These are phyloP conservation scores for Diuraphis noxia DNA, from an alignment of 1,140 invertebrate species.

Conservation along the genomic window DNA sequence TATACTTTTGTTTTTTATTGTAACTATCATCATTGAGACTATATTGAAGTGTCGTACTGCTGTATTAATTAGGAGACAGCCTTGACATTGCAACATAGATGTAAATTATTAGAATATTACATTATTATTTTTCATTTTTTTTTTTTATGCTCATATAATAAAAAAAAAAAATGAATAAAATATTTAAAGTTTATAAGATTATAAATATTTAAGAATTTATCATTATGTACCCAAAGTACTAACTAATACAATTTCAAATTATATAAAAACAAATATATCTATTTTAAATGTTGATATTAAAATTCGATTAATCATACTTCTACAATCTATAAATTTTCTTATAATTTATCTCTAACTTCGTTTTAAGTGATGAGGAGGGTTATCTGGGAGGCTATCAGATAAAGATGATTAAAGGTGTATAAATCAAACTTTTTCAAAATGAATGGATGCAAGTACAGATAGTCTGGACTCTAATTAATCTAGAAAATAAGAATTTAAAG, in stretches of 20 bases:
- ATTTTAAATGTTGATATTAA: background rate
- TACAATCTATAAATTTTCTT: too few species aligned
- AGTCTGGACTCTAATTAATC: too few species aligned
- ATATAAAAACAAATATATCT: background rate
- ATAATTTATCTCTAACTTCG: too few species aligned
- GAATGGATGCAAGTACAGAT: too few species aligned
- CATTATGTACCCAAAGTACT: background rate
- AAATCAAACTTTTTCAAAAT: too few species aligned
- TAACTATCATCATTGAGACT: background rate
- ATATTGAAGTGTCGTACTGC: background rate
- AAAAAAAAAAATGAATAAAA: background rate
- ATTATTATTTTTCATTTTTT: background rate
- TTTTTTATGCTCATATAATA: background rate
- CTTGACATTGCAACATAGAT: slow-evolving; percentile 1
- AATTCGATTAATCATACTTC: background rate
- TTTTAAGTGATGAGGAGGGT: background rate
- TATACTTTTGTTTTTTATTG: background rate
- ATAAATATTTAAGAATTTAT: background rate
- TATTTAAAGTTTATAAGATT: background rate
- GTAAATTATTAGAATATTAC: background rate
- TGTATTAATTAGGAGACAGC: background rate
- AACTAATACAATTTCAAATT: background rate
- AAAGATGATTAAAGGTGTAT: too few species aligned
- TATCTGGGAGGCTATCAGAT: too few species aligned
- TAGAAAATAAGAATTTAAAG: too few species aligned